Evolutionary conservation across 1,140 invertebrate genomes (phyloP).

Genomic region (Dendrolimus kikuchii): DNA sequence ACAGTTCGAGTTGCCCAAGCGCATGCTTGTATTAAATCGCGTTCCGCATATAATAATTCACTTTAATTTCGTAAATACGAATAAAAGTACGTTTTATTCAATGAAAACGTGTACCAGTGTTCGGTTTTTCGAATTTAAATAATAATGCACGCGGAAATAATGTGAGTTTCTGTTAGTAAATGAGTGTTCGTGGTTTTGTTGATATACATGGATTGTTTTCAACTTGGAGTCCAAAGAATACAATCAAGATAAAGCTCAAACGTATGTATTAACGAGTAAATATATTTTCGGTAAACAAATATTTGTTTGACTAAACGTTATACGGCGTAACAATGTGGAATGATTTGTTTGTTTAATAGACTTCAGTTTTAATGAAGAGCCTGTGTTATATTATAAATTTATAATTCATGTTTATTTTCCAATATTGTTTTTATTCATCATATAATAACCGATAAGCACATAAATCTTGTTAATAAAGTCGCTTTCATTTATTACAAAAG

Average conservation of each 20-base stretch:
- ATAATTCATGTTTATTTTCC: no score
- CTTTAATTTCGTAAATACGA: no score
- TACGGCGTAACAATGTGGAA: not conserved
- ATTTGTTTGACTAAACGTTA: slow-evolving; percentile 4
- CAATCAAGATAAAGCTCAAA: slow-evolving; percentile 67
- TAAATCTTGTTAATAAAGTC: no score
- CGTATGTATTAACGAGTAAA: slow-evolving; percentile 33
- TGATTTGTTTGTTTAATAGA: no score
- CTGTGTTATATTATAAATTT: no score
- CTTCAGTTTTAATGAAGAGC: no score
- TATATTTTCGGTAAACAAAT: not conserved
- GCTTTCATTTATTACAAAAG: no score
- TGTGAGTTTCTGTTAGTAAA: slow-evolving; percentile 60
- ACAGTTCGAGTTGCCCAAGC: slow-evolving; percentile 41
- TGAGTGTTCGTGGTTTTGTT: slow-evolving; percentile 58
- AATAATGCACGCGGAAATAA: slow-evolving; percentile 26
- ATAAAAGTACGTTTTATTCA: no score
- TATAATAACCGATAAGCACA: no score
- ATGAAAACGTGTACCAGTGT: no score
- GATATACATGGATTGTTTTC: slow-evolving; percentile 58
- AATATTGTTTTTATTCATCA: no score
- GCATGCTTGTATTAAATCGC: slow-evolving; percentile 45
- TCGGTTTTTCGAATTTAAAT: slow-evolving; percentile 5
- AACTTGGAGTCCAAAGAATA: slow-evolving; percentile 63
- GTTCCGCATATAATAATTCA: slow-evolving; percentile 14